Conservation (phyloP, 2,797 vertebrate species). For the Netta rufina region DNA sequence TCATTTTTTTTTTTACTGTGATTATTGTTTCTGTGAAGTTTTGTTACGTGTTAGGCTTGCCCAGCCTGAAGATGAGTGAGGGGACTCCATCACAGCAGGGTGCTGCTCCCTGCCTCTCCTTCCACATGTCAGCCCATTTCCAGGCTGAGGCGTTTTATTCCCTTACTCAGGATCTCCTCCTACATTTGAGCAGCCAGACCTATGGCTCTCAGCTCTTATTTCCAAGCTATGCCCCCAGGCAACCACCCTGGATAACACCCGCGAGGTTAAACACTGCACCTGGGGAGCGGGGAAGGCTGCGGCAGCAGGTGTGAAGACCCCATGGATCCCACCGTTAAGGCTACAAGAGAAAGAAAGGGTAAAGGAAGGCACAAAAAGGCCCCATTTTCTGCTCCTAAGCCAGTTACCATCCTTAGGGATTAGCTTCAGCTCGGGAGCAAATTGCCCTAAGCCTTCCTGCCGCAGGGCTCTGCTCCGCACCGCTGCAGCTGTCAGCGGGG, state of each 20-base stretch:
- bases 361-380: not conserved
- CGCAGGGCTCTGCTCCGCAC: not conserved
- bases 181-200: not conserved
- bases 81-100: not conserved
- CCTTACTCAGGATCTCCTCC: not conserved
- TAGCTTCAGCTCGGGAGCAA: not conserved
- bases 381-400: not conserved
- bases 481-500: not conserved
- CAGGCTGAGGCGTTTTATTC: not conserved
- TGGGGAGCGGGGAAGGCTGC: not conserved
- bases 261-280: not conserved
- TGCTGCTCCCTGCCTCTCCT: no score
- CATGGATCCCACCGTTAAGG: accelerated
- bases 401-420: not conserved
- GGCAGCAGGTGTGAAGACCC: not conserved
- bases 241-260: not conserved
- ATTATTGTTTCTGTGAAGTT: not conserved
- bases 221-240: not conserved
- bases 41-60: not conserved
- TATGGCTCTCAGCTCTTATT: not conserved
- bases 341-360: not conserved
- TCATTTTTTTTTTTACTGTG: not conserved
- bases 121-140: not conserved
- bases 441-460: not conserved
- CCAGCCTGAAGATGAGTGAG: not conserved